Percentiles rank a stretch among this genome's conserved stretches.
Evolutionary conservation across 2,113 vertebrate genomes (phyloP).

Genomic region (Channa argus): DNA sequence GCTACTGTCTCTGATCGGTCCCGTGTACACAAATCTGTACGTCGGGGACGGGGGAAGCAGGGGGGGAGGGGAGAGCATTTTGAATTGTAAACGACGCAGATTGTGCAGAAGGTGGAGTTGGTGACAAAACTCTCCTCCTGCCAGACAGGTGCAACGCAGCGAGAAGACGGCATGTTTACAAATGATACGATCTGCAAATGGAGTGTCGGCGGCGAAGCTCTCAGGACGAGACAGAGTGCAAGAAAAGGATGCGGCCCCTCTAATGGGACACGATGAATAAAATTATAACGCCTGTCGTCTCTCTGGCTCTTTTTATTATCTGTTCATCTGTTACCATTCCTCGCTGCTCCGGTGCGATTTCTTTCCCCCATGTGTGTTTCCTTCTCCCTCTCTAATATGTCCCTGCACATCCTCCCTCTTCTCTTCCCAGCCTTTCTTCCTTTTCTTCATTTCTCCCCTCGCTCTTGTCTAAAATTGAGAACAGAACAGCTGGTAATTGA

Average conservation of each 20-base stretch:
- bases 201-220: constrained; percentile 10
- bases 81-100: constrained; percentile 55
- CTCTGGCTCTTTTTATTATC: neutral
- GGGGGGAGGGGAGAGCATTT: constrained; percentile 6
- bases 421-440: constrained; percentile 12
- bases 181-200: constrained; percentile 62
- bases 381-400: constrained; percentile 25
- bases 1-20: constrained; percentile 34
- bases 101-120: neutral
- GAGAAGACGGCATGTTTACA: constrained; percentile 57
- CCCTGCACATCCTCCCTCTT: neutral
- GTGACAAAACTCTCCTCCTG: constrained; percentile 25
- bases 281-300: constrained; percentile 26
- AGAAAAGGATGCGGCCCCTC: constrained; percentile 11
- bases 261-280: constrained; percentile 47
- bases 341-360: constrained; percentile 16
- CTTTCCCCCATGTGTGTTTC: constrained; percentile 10
- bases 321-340: constrained; percentile 6
- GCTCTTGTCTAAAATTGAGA: constrained; percentile 83
- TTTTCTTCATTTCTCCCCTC: constrained; percentile 41
- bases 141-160: constrained; percentile 33
- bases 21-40: constrained; percentile 56
- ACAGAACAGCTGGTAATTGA: constrained; percentile 84
- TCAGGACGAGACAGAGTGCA: constrained; percentile 26
- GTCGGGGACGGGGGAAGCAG: neutral